Base-by-base conservation (phyloP, 2,797 vertebrate species). In the Saxicola maurus region DNA sequence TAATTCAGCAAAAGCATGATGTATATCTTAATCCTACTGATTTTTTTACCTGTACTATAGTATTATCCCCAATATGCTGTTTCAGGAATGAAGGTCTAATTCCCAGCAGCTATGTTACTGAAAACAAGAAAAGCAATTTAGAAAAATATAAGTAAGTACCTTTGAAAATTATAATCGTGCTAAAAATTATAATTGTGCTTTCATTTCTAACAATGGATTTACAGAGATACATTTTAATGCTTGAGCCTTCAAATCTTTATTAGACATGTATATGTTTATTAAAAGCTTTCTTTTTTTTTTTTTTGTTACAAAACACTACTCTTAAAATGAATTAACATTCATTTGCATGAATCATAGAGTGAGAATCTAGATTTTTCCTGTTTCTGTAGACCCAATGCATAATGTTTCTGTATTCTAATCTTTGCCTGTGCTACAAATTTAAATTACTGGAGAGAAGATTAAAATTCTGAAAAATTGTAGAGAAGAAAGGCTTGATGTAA, bases 101-200 rank as follows among this genome's bases (percentile, higher is more conserved):
- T 93, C 98, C 98, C 74, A 98, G 98, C 92, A 99, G 98, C 95
- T 98, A 98, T 6, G 98, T 99, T 76, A 98, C 98, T 1, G 97
- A 98, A 92, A 98, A 96, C 85, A 96, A 91, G 83, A 48, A 49
- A 84, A 96, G 95, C 92, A 95, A 95, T 46, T 98, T 99, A 49
- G 98, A 98, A 90, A 97, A 94, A 7, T 98, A 98, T 38, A 84
- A 97, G 98, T 98, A 96, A 98, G 98, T 98, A 79, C 30, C 27
- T 42, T 72, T 53, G 23, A 65, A 92, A 86, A 56, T 28, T 2
- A 27, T 28, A 38, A 43, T 20, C 51, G 3, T 24, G 11, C 13
- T 86, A 33, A 65, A 92, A 86, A 56, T 28, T 2, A 27, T 28
- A 38, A 43, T 20, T 53, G 3, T 24, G 11, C 13, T 86, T 91